phyloP scores from a whole-genome alignment of 2,113 vertebrate genomes.

The Pantherophis guttatus region DNA sequence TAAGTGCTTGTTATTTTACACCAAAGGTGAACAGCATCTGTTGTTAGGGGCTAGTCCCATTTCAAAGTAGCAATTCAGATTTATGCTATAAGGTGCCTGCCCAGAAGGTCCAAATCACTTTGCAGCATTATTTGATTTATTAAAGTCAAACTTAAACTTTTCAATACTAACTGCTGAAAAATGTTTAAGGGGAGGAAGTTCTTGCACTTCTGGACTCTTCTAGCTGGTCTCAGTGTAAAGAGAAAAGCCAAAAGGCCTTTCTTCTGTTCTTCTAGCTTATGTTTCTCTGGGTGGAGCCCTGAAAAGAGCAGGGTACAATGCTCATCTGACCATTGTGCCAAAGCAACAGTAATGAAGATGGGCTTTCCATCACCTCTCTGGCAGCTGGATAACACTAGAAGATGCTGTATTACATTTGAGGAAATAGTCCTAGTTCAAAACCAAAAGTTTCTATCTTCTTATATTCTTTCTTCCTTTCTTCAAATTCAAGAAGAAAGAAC shows the following conservation, averaged over 20 bases:
- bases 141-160: neutral
- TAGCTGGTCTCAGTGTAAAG: neutral
- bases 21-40: neutral
- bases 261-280: neutral
- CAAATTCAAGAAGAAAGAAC: neutral
- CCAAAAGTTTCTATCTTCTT: neutral
- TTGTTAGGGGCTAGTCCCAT: neutral
- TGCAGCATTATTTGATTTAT: neutral
- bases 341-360: neutral
- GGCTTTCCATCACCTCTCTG: neutral
- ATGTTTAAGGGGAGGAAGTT: neutral
- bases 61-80: neutral
- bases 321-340: neutral
- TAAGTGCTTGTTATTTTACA: neutral
- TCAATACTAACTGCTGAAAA: neutral
- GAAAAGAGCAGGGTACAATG: neutral
- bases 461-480: neutral
- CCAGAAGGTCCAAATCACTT: neutral
- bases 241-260: neutral
- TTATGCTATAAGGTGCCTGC: neutral
- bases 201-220: neutral
- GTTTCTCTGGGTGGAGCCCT: neutral
- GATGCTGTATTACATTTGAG: neutral
- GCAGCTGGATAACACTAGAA: neutral
- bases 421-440: neutral